These are phyloP conservation scores for Stenolophus ochropezus DNA, from an alignment of 2,888 invertebrate genomes.

Conservation along the genomic window DNA sequence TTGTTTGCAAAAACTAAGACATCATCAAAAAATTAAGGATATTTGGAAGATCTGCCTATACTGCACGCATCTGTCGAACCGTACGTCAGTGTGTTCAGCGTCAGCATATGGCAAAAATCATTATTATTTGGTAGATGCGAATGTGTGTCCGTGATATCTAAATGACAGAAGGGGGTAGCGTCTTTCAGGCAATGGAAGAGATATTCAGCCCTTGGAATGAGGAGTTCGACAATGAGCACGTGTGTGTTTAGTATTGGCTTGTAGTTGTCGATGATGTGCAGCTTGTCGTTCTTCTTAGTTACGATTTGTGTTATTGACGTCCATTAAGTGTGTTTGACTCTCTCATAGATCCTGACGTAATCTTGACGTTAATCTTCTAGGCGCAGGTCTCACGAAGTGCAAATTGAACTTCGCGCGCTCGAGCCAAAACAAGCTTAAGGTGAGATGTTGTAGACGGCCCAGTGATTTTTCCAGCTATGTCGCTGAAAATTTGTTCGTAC, in stretches of 20 bases:
- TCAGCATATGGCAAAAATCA: neutral
- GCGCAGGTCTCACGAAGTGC: no score
- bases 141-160: conserved; percentile 23
- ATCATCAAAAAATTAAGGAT: no score
- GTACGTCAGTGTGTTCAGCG: conserved; percentile 45
- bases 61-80: conserved; percentile 41
- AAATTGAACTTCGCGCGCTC: no score
- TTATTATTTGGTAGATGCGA: neutral
- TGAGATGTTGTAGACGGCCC: no score
- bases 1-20: no score
- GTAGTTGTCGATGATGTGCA: conserved; percentile 62
- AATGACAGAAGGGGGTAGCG: conserved; percentile 17
- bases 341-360: conserved; percentile 61
- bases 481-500: no score
- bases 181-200: neutral
- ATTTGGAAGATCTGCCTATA: conserved; percentile 14
- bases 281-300: conserved; percentile 52
- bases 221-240: neutral
- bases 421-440: no score
- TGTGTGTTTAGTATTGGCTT: conserved; percentile 61
- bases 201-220: neutral
- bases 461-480: no score
- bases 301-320: conserved; percentile 61
- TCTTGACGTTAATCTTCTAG: no score
- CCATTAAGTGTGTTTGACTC: conserved; percentile 62